Conservation (phyloP, 2,113 vertebrate genomes). For the Lepisosteus oculatus region DNA sequence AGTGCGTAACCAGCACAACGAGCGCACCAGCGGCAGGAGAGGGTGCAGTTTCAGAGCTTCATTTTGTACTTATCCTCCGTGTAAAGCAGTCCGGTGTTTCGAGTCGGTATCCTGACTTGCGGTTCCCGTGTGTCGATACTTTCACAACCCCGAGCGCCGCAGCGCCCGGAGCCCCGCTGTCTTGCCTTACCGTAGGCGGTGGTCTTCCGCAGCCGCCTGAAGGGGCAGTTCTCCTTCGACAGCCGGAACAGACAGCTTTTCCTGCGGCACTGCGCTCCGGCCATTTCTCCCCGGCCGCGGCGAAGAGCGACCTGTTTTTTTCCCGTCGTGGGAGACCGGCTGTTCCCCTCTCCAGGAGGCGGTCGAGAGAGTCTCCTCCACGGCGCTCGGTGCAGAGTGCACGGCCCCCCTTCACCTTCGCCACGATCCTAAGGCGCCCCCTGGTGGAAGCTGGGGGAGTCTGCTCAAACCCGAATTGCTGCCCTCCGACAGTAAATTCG, state of each 20-base stretch:
- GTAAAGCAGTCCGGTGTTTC: too few species aligned
- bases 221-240: conserved; percentile 32
- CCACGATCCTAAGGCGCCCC: conserved; percentile 2
- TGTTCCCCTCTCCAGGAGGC: neutral
- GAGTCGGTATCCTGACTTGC: neutral
- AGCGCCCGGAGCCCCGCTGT: too few species aligned
- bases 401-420: too few species aligned
- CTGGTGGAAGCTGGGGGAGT: neutral
- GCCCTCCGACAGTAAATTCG: conserved; percentile 29
- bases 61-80: too few species aligned
- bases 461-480: conserved; percentile 10
- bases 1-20: too few species aligned
- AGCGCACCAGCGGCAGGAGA: too few species aligned
- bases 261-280: conserved; percentile 33
- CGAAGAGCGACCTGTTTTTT: neutral
- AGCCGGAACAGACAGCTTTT: conserved; percentile 44
- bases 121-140: neutral
- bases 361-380: too few species aligned
- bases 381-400: too few species aligned
- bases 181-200: conserved; percentile 31
- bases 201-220: conserved; percentile 39
- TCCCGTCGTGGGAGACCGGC: too few species aligned
- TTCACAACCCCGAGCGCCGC: too few species aligned
- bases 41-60: too few species aligned
- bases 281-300: conserved; percentile 27